phyloP scores from a whole-genome alignment of 1,140 invertebrate genomes.

The Hylaeus volcanicus region DNA sequence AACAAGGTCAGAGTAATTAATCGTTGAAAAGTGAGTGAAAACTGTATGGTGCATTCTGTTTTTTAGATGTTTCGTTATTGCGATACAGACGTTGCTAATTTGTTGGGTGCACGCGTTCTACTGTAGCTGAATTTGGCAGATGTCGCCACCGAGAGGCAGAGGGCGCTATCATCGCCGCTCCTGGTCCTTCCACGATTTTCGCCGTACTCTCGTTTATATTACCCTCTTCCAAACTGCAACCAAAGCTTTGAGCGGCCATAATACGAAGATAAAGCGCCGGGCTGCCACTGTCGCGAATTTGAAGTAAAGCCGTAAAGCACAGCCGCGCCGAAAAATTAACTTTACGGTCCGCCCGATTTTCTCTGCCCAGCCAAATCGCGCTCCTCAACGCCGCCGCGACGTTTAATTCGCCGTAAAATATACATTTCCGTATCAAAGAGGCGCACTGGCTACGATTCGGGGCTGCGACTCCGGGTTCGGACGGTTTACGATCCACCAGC shows the following conservation, averaged over 20 bases:
- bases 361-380: background rate
- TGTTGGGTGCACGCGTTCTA: background rate
- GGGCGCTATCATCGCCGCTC: background rate
- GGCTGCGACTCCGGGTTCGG: background rate
- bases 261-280: background rate
- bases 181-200: background rate
- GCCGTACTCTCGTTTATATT: too few relatives aligned
- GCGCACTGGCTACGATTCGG: background rate
- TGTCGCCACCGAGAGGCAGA: background rate
- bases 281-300: background rate
- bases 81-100: background rate
- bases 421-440: background rate
- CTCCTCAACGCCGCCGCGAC: background rate
- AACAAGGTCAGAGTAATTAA: background rate
- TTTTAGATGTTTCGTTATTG: background rate
- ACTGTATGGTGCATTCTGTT: background rate
- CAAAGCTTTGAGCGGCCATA: background rate
- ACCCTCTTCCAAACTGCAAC: background rate
- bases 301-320: conserved; percentile 18
- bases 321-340: conserved; percentile 31
- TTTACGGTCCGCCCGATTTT: background rate
- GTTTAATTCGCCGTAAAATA: conserved; percentile 21
- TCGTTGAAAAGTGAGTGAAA: background rate
- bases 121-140: background rate
- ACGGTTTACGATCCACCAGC: background rate